Evolutionary conservation across 2,888 invertebrate species (phyloP).

Genomic region (Glyphotaelius pellucidus): DNA sequence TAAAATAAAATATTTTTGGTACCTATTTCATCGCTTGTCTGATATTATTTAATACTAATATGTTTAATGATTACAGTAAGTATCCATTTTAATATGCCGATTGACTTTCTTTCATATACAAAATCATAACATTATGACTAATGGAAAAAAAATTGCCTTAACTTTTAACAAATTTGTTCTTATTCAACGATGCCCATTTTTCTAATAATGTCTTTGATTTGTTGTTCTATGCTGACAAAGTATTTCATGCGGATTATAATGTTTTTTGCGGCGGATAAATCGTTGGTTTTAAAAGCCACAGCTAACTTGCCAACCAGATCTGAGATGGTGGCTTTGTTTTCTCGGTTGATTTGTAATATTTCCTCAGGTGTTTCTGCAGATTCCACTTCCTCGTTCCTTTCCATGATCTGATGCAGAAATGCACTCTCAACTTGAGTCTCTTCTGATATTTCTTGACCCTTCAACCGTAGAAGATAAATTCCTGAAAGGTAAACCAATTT

Average conservation of each 20-base stretch:
- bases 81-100: no score
- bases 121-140: neutral
- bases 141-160: neutral
- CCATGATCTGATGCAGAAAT: constrained; percentile 91
- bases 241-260: constrained; percentile 89
- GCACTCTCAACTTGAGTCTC: constrained; percentile 81
- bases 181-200: constrained; percentile 78
- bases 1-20: no score
- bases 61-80: no score
- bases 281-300: constrained; percentile 80
- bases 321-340: constrained; percentile 78
- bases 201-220: constrained; percentile 83
- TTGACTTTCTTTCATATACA: neutral
- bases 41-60: no score
- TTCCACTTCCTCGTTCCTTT: constrained; percentile 91
- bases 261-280: constrained; percentile 81
- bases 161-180: constrained; percentile 57
- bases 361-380: constrained; percentile 79
- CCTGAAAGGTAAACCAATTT: constrained; percentile 72
- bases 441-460: constrained; percentile 82
- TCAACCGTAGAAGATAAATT: constrained; percentile 86
- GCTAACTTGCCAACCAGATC: constrained; percentile 79
- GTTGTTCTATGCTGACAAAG: constrained; percentile 86
- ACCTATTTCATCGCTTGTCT: no score
- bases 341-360: constrained; percentile 77